Evolutionary conservation across 1,140 invertebrate species (phyloP).

Genomic region (Drosophila kikkawai): DNA sequence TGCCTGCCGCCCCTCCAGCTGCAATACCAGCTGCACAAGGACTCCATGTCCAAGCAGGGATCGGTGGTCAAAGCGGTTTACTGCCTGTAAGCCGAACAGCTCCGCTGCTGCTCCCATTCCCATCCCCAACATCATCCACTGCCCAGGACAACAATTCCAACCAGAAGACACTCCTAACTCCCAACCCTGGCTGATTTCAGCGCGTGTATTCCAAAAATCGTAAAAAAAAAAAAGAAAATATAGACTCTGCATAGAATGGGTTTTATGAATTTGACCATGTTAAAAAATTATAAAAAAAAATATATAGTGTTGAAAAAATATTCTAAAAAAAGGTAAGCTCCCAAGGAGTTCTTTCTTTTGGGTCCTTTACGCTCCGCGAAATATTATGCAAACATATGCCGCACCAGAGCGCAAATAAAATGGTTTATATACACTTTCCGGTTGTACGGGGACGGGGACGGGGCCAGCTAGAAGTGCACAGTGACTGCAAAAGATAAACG

Average conservation of each 20-base stretch:
- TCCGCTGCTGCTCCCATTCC: background rate
- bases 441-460: conserved; percentile 14
- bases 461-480: conserved; percentile 54
- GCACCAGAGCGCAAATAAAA: conserved; percentile 75
- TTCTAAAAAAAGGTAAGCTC: conserved; percentile 1
- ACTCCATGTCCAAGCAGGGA: conserved; percentile 93
- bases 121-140: background rate
- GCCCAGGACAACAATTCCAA: background rate
- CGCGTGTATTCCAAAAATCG: conserved; percentile 67
- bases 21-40: conserved; percentile 93
- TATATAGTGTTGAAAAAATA: conserved; percentile 5
- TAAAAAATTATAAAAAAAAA: conserved; percentile 26
- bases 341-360: conserved; percentile 20
- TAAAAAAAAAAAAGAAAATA: conserved; percentile 54
- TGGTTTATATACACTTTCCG: conserved; percentile 55
- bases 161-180: background rate
- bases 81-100: conserved; percentile 87
- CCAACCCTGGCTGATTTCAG: conserved; percentile 29
- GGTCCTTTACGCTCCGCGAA: conserved; percentile 48
- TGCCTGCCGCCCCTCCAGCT: conserved; percentile 86
- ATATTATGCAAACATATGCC: conserved; percentile 80
- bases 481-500: conserved; percentile 82
- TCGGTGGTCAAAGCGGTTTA: conserved; percentile 93
- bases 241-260: conserved; percentile 2
- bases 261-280: conserved; percentile 43